Evolutionary conservation across 2,888 invertebrate species (phyloP).

Genomic region (Drosophila formosana): DNA sequence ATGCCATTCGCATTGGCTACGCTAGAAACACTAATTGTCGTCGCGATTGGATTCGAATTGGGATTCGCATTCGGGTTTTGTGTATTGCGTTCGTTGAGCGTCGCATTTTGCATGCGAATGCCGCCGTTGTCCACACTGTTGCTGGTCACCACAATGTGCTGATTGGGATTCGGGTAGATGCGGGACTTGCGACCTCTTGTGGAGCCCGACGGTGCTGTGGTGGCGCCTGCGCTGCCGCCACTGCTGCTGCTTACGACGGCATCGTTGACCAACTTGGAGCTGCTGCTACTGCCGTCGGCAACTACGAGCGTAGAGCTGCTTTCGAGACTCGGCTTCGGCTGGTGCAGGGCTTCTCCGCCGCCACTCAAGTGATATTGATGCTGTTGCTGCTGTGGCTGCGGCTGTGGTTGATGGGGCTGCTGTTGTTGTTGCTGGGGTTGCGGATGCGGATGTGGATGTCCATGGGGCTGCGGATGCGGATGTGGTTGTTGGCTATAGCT

Average conservation of each 20-base stretch:
- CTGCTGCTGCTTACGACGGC: conserved; percentile 7
- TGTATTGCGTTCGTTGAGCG: conserved; percentile 67
- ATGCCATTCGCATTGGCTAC: conserved; percentile 67
- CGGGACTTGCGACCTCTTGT: conserved; percentile 81
- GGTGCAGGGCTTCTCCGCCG: conserved; percentile 80
- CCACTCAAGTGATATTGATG: conserved; percentile 86
- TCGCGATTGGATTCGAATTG: conserved; percentile 25
- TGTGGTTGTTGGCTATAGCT: conserved; percentile 83
- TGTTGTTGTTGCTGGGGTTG: conserved; percentile 76
- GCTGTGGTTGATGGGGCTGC: conserved; percentile 72
- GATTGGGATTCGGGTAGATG: conserved; percentile 82
- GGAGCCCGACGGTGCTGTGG: conserved; percentile 65
- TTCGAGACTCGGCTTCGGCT: conserved; percentile 68
- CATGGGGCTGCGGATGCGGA: conserved; percentile 86
- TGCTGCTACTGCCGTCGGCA: conserved; percentile 65
- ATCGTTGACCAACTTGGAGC: conserved; percentile 4
- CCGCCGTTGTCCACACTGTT: conserved; percentile 83
- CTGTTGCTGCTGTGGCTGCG: conserved; percentile 64
- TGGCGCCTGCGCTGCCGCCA: conserved; percentile 12
- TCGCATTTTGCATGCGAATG: conserved; percentile 73
- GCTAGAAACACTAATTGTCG: conserved; percentile 40
- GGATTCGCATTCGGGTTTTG: conserved; percentile 44
- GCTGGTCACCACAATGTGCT: conserved; percentile 82
- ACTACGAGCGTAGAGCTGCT: conserved; percentile 47
- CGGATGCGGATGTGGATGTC: conserved; percentile 77